Evolutionary conservation across 2,113 vertebrate species (phyloP).

Genomic region (Origma solitaria): DNA sequence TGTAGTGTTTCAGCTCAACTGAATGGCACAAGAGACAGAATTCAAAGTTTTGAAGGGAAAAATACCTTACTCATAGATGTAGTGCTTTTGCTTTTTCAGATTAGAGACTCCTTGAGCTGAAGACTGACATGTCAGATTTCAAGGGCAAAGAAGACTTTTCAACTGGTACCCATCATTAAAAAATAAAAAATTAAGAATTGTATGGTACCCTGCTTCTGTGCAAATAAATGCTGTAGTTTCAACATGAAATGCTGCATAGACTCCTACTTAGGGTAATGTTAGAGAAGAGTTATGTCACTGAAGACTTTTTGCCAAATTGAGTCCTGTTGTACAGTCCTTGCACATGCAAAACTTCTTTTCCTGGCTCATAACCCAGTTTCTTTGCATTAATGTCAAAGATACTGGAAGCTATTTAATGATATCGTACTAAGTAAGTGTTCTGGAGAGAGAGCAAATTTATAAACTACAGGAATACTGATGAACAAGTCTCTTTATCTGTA

Average conservation of each 20-base stretch:
- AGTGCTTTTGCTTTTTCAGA: neutral
- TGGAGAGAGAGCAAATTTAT: neutral
- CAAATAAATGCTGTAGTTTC: neutral
- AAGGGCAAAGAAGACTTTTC: neutral
- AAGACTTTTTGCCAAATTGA: neutral
- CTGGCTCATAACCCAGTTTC: neutral
- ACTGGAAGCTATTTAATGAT: neutral
- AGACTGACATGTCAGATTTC: neutral
- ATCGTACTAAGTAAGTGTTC: neutral
- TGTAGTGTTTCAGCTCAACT: neutral
- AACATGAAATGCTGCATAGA: neutral
- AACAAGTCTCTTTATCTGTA: neutral
- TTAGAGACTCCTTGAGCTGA: neutral
- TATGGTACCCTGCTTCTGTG: neutral
- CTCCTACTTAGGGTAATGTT: neutral
- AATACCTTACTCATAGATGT: neutral
- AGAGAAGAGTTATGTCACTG: neutral
- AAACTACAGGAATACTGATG: neutral
- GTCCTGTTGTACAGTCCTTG: neutral
- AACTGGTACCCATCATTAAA: neutral
- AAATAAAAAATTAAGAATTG: neutral
- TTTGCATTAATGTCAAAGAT: neutral
- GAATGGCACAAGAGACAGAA: neutral
- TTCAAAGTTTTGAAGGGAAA: neutral
- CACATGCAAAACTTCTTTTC: neutral